phyloP scores from a whole-genome alignment of 2,888 invertebrate species.

The Tillus elongatus region DNA sequence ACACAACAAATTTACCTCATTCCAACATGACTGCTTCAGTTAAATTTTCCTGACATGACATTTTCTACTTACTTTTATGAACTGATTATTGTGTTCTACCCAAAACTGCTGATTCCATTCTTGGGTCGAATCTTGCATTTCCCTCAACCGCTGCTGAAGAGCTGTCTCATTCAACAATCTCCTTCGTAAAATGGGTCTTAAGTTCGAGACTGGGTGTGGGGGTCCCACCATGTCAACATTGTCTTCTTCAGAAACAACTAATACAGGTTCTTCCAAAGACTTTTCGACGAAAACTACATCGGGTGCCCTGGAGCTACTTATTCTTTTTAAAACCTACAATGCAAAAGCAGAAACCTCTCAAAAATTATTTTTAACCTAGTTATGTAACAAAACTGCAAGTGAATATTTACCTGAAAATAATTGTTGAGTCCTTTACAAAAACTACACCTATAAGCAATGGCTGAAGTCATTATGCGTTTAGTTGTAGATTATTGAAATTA shows the following conservation, averaged over 20 bases:
- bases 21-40: too few relatives aligned
- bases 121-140: conserved; percentile 59
- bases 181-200: conserved; percentile 62
- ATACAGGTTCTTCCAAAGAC: conserved; percentile 30
- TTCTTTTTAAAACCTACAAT: too few relatives aligned
- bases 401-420: too few relatives aligned
- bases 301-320: conserved; percentile 16
- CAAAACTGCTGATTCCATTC: conserved; percentile 82
- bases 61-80: conserved; percentile 52
- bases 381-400: too few relatives aligned
- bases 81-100: conserved; percentile 68
- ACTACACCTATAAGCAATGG: too few relatives aligned
- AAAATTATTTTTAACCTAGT: too few relatives aligned
- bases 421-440: too few relatives aligned
- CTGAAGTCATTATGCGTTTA: too few relatives aligned
- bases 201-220: conserved; percentile 70
- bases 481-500: too few relatives aligned
- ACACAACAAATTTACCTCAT: too few relatives aligned
- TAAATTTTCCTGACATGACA: too few relatives aligned
- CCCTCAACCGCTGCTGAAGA: conserved; percentile 55
- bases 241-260: conserved; percentile 32
- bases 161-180: conserved; percentile 55
- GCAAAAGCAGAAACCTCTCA: too few relatives aligned
- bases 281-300: conserved; percentile 27
- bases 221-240: conserved; percentile 64